These are phyloP conservation scores for Thymallus thymallus DNA, from an alignment of 2,113 vertebrate genomes.

Conservation along the genomic window DNA sequence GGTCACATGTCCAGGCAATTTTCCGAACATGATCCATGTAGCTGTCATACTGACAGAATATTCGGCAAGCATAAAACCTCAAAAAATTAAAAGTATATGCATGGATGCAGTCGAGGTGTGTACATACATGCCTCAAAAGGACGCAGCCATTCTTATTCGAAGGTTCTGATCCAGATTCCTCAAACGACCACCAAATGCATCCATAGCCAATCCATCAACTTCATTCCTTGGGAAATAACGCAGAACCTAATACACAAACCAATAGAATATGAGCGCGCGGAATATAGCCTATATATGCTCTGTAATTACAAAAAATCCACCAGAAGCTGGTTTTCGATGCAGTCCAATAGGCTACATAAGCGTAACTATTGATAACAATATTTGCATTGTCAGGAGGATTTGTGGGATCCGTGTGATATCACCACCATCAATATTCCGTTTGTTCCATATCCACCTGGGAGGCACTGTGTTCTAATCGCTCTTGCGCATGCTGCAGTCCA, in stretches of 20 bases:
- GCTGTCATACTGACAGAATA: too few relatives aligned
- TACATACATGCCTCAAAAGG: too few relatives aligned
- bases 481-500: slow-evolving; percentile 57
- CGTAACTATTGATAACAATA: slow-evolving; percentile 49
- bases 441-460: slow-evolving; percentile 40
- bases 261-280: not conserved
- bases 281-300: not conserved
- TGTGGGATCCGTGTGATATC: slow-evolving; percentile 39
- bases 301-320: not conserved
- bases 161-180: not conserved
- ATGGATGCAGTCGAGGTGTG: too few relatives aligned
- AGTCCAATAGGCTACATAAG: slow-evolving; percentile 49
- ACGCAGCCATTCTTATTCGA: not conserved
- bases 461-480: slow-evolving; percentile 51
- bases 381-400: slow-evolving; percentile 40
- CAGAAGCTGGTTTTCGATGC: slow-evolving; percentile 1
- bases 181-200: not conserved
- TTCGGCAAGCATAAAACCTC: too few relatives aligned
- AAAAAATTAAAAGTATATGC: too few relatives aligned
- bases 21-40: too few relatives aligned
- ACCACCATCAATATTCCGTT: slow-evolving; percentile 34
- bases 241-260: not conserved
- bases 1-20: too few relatives aligned
- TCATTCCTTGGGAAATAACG: not conserved
- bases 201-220: not conserved